Evolutionary conservation across 1,140 invertebrate genomes (phyloP), one percentile per base, ranked within the genome.

Genomic region (Pseudomyrmex flavicornis): DNA sequence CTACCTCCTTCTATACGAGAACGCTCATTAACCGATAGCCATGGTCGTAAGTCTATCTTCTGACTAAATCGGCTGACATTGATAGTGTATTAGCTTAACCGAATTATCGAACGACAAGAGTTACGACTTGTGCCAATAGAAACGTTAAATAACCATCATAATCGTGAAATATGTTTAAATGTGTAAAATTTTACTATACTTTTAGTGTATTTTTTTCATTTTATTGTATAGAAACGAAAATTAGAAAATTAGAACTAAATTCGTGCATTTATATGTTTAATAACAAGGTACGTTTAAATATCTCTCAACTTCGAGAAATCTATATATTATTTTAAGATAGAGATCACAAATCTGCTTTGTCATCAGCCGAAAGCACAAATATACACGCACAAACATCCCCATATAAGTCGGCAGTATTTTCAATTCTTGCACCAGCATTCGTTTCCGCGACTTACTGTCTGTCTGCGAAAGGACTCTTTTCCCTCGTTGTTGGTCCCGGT

Each of bases 371-470:
- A 35, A 35, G 26, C 26, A 35, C 26, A 35, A 1, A 35, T 35
- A 5, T 35, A 5, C 26, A 35, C 26, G 5, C 26, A 35, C 48
- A 13, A 10, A 50, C 9, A 52, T 52, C 50, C 7, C 50, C 7
- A 9, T 52, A 52, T 15, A 15, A 52, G 22, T 7, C 1, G 26
- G 44, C 50, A 13, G 17, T 9, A 46, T 68, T 68, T 77, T 68
- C 50, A 77, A 77, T 68, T 48, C 12, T 9, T 56, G 22, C 52
- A 35, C 13, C 62, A 22, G 50, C n/a, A 26, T 17, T 77, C 50
- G 75, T 68, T 79, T 79, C 75, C 26, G 44, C 50, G 35, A 20
- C 48, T 54, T n/a, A 48, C 62, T 77, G 48, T 77, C 62, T 77
- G 48, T 77, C 50, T 68, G 52, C 26, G 50, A 17, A 79, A 79